Evolutionary conservation across 2,888 invertebrate genomes (phyloP), one percentile per base, ranked within the genome.

Genomic region (Agapetus fuscipes): DNA sequence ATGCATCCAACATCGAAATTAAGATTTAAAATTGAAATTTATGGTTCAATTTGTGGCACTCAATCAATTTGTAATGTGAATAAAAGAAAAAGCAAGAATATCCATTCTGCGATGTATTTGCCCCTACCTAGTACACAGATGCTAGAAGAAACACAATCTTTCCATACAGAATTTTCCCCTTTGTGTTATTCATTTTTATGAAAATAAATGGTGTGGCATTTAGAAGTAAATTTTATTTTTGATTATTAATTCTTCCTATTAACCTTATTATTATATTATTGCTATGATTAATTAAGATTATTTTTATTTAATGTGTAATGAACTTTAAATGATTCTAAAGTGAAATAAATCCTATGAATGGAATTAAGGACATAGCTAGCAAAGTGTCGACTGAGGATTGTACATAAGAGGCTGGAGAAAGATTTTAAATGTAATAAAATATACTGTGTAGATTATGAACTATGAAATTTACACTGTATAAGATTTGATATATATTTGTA

Each of bases 401-500:
- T 37, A 37, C 16, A 37, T 37, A 37, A n/a, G 25, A 30, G 11
- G 27, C 13, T 29, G 13, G 16, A 30, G 13, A 39, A 17, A 34
- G 39, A 34, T 28, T 30, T 29, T 34, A 26, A 27, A 35, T 25
- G 27, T 17, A 31, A 31, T 31, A 17, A 17, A 37, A 12, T 31
- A 34, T 34, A 24, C 30, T 27, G 30, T 43, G 43, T 39, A 42
- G 42, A 37, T 39, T 43, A 39, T 39, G 30, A 43, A 35, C 30
- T 31, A 37, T 38, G 36, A 30, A 39, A 39, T 39, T 39, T 35
- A 43, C 36, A 35, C 31, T 35, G n/a, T 40, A 20, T 12, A 39
- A 44, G 34, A 40, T 44, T 44, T 44, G 40, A 44, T 44, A 44
- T 44, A 44, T 44, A 44, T 44, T 44, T 44, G 36, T 44, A 44